Conservation (phyloP, 2,888 invertebrate genomes). For the Pseudoips prasinana region DNA sequence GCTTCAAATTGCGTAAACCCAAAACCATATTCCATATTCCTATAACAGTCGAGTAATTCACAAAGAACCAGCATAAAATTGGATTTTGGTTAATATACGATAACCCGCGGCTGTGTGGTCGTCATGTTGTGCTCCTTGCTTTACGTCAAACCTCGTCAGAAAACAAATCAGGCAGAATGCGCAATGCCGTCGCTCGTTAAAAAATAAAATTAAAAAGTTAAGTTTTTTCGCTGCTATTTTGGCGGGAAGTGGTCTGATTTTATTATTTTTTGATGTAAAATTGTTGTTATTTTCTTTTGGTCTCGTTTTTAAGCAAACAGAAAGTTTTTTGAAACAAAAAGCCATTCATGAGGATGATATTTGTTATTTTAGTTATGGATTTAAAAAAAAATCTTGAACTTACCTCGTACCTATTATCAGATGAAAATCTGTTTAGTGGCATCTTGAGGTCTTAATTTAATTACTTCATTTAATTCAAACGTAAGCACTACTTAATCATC, state of each 20-base stretch:
- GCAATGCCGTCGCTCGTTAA: conserved; percentile 35
- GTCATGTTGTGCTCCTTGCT: conserved; percentile 57
- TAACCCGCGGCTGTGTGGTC: conserved; percentile 55
- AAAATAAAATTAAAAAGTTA: conserved; percentile 36
- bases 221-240: conserved; percentile 8
- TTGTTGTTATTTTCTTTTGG: background rate
- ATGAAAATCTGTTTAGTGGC: too few relatives aligned
- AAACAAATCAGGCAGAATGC: conserved; percentile 55
- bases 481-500: too few relatives aligned
- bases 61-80: conserved; percentile 62
- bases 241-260: background rate
- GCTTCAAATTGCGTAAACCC: conserved; percentile 17
- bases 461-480: background rate
- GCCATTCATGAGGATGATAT: too few relatives aligned
- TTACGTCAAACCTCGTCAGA: conserved; percentile 65
- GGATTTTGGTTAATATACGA: conserved; percentile 59
- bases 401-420: too few relatives aligned
- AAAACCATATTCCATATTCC: conserved; percentile 10
- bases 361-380: too few relatives aligned
- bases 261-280: background rate
- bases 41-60: conserved; percentile 43
- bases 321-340: too few relatives aligned
- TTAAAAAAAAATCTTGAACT: too few relatives aligned
- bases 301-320: too few relatives aligned
- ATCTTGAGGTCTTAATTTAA: too few relatives aligned